phyloP scores from a whole-genome alignment of 2,113 vertebrate species.

The Monarcha castaneiventris region DNA sequence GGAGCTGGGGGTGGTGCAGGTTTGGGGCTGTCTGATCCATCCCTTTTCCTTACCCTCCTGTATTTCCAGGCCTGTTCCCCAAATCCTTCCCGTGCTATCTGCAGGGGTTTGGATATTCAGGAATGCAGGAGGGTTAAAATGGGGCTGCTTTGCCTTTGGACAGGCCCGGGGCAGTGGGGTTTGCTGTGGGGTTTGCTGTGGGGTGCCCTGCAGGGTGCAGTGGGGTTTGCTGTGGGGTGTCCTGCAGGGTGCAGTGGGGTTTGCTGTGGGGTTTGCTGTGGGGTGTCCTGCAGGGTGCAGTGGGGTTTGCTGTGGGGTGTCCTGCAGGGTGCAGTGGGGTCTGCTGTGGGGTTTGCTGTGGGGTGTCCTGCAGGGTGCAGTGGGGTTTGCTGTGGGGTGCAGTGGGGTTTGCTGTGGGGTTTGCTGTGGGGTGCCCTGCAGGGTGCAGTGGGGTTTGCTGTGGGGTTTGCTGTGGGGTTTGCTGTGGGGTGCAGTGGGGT shows the following conservation, averaged over 20 bases:
- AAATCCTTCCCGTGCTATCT: not conserved
- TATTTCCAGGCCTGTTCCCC: rapidly evolving
- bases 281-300: too few species aligned
- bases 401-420: not conserved
- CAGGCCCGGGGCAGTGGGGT: not conserved
- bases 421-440: not conserved
- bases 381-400: too few species aligned
- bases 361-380: not conserved
- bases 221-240: too few species aligned
- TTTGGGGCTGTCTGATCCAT: not conserved
- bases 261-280: too few species aligned
- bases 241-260: not conserved
- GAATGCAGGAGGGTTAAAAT: not conserved
- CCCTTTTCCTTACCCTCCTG: not conserved
- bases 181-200: not conserved
- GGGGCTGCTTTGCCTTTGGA: not conserved
- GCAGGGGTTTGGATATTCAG: not conserved
- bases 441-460: not conserved
- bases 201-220: not conserved
- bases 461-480: not conserved
- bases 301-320: too few species aligned
- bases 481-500: too few species aligned
- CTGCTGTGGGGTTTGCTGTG: not conserved
- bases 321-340: too few species aligned
- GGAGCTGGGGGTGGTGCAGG: not conserved